These are phyloP conservation scores for Manduca sexta DNA, from an alignment of 1,140 invertebrate genomes.

Conservation along the genomic window DNA sequence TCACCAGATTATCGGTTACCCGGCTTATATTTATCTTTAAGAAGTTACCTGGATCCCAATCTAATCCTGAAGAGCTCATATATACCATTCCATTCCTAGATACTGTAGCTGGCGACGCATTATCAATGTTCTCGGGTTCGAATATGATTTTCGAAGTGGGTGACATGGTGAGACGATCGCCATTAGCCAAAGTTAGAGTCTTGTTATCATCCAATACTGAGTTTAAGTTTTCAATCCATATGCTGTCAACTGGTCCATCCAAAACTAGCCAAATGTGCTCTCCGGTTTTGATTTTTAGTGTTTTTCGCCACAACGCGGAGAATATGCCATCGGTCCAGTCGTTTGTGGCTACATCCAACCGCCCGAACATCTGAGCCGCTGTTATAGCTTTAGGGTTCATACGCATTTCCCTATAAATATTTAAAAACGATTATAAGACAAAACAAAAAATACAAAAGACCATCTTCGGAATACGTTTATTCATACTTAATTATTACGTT, in stretches of 20 bases:
- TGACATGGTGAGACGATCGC: slow-evolving; percentile 93
- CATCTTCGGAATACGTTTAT: too few relatives aligned
- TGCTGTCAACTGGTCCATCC: slow-evolving; percentile 96
- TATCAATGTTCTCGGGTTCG: slow-evolving; percentile 97
- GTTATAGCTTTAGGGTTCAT: slow-evolving; percentile 99
- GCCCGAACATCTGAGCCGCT: slow-evolving; percentile 97
- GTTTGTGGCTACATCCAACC: slow-evolving; percentile 96
- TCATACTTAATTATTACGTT: too few relatives aligned
- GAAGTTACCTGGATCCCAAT: slow-evolving; percentile 89
- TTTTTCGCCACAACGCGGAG: slow-evolving; percentile 96
- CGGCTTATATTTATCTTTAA: too few relatives aligned
- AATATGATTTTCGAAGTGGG: slow-evolving; percentile 96
- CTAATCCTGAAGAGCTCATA: slow-evolving; percentile 96
- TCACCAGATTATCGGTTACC: too few relatives aligned
- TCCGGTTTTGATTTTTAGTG: slow-evolving; percentile 89
- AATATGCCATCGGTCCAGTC: slow-evolving; percentile 99
- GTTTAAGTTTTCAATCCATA: slow-evolving; percentile 98
- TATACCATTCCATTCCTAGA: slow-evolving; percentile 98
- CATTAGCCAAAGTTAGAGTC: slow-evolving; percentile 93
- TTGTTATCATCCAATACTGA: slow-evolving; percentile 97
- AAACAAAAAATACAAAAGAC: too few relatives aligned
- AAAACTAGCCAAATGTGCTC: slow-evolving; percentile 94
- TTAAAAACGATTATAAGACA: too few relatives aligned
- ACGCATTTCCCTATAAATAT: slow-evolving; percentile 91
- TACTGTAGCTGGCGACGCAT: slow-evolving; percentile 96